These are phyloP conservation scores for Chelonoidis abingdonii DNA, from an alignment of 2,113 vertebrate genomes.

Conservation along the genomic window DNA sequence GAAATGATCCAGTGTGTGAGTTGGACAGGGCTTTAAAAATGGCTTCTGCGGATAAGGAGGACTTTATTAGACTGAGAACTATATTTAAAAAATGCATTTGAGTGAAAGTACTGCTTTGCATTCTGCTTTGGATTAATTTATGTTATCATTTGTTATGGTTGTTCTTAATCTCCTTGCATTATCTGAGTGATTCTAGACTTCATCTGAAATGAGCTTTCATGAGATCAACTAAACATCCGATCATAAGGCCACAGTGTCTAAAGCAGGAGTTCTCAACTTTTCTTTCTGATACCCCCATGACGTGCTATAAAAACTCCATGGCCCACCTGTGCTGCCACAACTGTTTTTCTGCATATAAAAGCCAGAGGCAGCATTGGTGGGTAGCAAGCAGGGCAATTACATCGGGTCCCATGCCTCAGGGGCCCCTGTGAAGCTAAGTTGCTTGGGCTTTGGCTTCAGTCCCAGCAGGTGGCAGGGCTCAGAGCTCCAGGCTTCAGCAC, in stretches of 20 bases:
- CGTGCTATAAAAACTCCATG: too few species aligned
- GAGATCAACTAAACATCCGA: neutral
- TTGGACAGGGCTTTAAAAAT: neutral
- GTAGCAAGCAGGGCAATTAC: too few species aligned
- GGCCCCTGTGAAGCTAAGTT: too few species aligned
- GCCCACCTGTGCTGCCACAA: too few species aligned
- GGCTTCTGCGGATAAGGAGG: rapidly evolving
- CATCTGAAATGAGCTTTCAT: neutral
- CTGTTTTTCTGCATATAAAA: too few species aligned
- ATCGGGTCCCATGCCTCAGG: too few species aligned
- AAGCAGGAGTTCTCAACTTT: too few species aligned
- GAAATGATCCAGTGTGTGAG: neutral
- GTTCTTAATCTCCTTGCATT: rapidly evolving
- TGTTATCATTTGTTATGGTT: neutral
- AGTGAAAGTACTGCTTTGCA: neutral
- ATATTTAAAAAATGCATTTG: neutral
- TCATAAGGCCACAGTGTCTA: neutral
- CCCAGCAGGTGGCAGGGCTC: too few species aligned
- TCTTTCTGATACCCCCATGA: too few species aligned
- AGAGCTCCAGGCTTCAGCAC: too few species aligned
- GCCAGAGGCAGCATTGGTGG: too few species aligned
- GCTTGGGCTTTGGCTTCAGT: too few species aligned
- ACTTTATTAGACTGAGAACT: neutral
- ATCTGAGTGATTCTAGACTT: neutral
- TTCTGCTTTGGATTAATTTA: neutral